Conservation (phyloP, 2,797 vertebrate genomes). For the Poecilia gillii region DNA sequence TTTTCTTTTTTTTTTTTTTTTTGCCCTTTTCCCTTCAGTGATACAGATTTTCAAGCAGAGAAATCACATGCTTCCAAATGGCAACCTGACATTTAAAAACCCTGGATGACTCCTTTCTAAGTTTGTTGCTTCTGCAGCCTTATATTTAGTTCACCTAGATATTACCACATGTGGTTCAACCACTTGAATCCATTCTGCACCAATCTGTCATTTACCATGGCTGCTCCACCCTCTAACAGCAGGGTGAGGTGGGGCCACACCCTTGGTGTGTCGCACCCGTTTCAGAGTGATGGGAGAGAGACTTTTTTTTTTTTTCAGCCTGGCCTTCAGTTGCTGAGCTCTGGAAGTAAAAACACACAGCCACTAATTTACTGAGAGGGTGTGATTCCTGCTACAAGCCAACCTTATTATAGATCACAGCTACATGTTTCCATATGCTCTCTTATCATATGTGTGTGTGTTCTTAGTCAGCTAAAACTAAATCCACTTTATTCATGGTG, state of each 20-base stretch:
- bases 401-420: slow-evolving; percentile 37
- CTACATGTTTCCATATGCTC: slow-evolving; percentile 19
- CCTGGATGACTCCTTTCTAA: slow-evolving; percentile 24
- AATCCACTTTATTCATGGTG: slow-evolving; percentile 6
- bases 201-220: slow-evolving; percentile 55
- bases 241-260: slow-evolving; percentile 27
- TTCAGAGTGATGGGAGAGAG: slow-evolving; percentile 36
- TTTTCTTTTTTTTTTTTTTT: slow-evolving; percentile 1
- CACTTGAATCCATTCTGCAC: slow-evolving; percentile 45
- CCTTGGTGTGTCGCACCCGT: slow-evolving; percentile 46
- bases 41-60: slow-evolving; percentile 25
- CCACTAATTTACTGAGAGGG: slow-evolving; percentile 62
- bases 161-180: slow-evolving; percentile 53
- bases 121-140: slow-evolving; percentile 24
- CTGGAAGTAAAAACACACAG: slow-evolving; percentile 62
- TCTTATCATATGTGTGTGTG: not conserved
- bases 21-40: slow-evolving; percentile 32
- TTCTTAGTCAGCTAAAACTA: slow-evolving; percentile 22
- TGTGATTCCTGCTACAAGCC: slow-evolving; percentile 41
- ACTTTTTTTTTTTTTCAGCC: slow-evolving; percentile 52
- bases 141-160: slow-evolving; percentile 71
- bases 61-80: slow-evolving; percentile 60
- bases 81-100: slow-evolving; percentile 57
- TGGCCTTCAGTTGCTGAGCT: slow-evolving; percentile 48
- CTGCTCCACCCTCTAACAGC: slow-evolving; percentile 65